Evolutionary conservation across 2,888 invertebrate genomes (phyloP).

Genomic region (Drosophila tanythrix): DNA sequence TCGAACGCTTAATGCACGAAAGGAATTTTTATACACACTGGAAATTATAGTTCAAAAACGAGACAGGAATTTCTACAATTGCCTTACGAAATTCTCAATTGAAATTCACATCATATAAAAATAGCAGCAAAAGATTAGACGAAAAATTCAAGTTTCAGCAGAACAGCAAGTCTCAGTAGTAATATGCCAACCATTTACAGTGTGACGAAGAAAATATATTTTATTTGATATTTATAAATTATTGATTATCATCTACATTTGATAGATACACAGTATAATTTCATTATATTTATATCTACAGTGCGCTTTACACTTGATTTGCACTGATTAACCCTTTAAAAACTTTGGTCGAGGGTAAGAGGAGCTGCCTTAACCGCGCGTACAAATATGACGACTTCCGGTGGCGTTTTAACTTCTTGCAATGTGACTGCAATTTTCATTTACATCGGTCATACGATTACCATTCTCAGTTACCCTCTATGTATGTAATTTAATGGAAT

Average conservation of each 20-base stretch:
- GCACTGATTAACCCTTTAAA: neutral
- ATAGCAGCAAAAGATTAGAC: neutral
- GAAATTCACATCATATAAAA: constrained; percentile 35
- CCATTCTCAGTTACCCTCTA: constrained; percentile 18
- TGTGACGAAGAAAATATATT: neutral
- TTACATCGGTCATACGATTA: constrained; percentile 44
- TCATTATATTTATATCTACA: neutral
- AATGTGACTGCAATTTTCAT: constrained; percentile 52
- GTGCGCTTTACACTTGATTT: neutral
- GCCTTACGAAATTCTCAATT: constrained; percentile 30
- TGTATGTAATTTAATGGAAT: constrained; percentile 73
- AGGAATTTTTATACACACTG: constrained; percentile 30
- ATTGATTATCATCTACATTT: neutral
- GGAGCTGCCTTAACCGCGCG: constrained; percentile 25
- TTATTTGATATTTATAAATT: neutral
- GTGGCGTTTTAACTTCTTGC: constrained; percentile 60
- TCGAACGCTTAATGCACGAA: constrained; percentile 42
- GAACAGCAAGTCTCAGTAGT: neutral
- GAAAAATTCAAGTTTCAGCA: neutral
- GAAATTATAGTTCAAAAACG: constrained; percentile 29
- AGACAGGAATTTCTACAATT: constrained; percentile 28
- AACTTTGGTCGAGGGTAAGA: constrained; percentile 1
- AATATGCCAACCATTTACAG: neutral
- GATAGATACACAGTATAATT: neutral
- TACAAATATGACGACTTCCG: constrained; percentile 66